phyloP scores from a whole-genome alignment of 2,888 invertebrate species.

The Lacanobia wlatinum region DNA sequence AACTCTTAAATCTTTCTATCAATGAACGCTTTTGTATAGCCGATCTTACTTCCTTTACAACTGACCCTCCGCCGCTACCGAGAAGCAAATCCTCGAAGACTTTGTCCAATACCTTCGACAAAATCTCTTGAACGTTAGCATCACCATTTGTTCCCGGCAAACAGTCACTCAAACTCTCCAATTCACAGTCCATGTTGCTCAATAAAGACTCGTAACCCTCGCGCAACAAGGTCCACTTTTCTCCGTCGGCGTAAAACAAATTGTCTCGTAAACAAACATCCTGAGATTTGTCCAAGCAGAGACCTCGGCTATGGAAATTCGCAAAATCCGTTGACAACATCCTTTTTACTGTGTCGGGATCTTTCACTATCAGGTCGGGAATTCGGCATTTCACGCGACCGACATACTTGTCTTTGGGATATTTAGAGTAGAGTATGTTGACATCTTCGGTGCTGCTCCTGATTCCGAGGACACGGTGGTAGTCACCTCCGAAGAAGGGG shows the following conservation, averaged over 20 bases:
- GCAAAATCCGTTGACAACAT: constrained; percentile 87
- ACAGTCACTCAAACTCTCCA: constrained; percentile 86
- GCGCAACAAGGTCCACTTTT: constrained; percentile 86
- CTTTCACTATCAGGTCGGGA: constrained; percentile 86
- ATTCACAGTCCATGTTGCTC: constrained; percentile 76
- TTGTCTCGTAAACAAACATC: constrained; percentile 90
- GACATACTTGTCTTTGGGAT: constrained; percentile 82
- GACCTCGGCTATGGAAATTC: constrained; percentile 88
- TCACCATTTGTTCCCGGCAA: constrained; percentile 89
- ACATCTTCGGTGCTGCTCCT: constrained; percentile 83
- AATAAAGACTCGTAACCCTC: constrained; percentile 82
- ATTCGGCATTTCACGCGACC: constrained; percentile 86
- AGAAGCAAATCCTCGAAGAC: constrained; percentile 85
- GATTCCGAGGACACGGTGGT: constrained; percentile 81
- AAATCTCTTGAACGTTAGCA: constrained; percentile 86
- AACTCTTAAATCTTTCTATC: constrained; percentile 80
- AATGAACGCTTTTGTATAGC: constrained; percentile 76
- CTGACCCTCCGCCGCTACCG: constrained; percentile 74
- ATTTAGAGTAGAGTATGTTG: constrained; percentile 76
- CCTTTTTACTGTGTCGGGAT: constrained; percentile 84
- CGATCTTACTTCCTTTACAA: constrained; percentile 78
- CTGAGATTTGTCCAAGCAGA: constrained; percentile 88
- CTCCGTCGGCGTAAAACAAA: constrained; percentile 88
- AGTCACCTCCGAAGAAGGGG: constrained; percentile 86
- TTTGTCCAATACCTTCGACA: constrained; percentile 87